Evolutionary conservation across 2,888 invertebrate genomes (phyloP), one percentile per base, ranked within the genome.

Genomic region (Hymenopus coronatus): DNA sequence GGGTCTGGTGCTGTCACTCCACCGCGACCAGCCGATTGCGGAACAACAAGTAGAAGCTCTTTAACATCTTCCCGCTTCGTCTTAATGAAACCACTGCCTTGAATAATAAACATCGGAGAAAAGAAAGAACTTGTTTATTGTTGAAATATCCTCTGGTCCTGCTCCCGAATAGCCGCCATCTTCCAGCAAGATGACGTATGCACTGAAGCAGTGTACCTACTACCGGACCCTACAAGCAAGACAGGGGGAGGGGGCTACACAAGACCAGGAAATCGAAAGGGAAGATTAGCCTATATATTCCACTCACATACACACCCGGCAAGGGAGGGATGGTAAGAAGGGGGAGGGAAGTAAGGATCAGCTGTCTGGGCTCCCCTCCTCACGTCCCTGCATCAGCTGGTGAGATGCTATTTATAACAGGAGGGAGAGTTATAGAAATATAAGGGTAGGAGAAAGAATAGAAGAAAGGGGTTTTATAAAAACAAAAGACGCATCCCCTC

Each of bases 241-340:
- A 70, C 54, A 70, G 54, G 54, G 54, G 54, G 25, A 70, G 54
- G 54, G 20, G 6, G 54, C 54, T 70, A 15, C 54, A 70, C 15
- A 70, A 86, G 86, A 86, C 86, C 86, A 86, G 86, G 86, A 86
- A 86, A 81, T 86, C 81, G 86, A 86, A 54, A 30, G 28, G 86
- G 28, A 81, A 86, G 86, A 81, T 86, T 86, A 86, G 86, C 86
- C 86, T 86, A 86, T 86, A 86, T 86, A 70, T 70, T 70, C 20
- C 54, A 70, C 54, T 20, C 54, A 70, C 54, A 70, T 20, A 20
- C 20, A 40, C 20, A 15, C 25, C 54, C 54, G 54, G 54, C 54
- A 20, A 70, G 54, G 54, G 54, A 25, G 54, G 25, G 54, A 25
- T 15, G 54, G 54, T 70, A 70, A 70, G 54, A 70, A 70, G 54